phyloP scores from a whole-genome alignment of 37 sponge, comb jelly and placozoan species.

The Spongia lamella region DNA sequence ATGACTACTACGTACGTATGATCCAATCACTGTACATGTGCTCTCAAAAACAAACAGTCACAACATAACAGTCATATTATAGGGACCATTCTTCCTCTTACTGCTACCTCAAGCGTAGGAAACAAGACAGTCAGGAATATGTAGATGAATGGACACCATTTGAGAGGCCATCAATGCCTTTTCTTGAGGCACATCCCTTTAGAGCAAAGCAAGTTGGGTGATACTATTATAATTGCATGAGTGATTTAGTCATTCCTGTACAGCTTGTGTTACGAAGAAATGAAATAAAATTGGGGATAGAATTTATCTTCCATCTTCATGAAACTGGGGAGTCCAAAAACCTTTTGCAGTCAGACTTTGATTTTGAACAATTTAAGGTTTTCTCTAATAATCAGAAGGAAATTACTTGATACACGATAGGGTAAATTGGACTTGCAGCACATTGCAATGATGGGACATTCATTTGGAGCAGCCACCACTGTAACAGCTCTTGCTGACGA shows the following conservation, averaged over 20 bases:
- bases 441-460: conserved; percentile 61
- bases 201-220: too few species aligned
- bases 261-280: background rate
- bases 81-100: conserved; percentile 47
- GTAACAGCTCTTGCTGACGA: conserved; percentile 55
- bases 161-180: too few species aligned
- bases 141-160: too few species aligned
- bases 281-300: conserved; percentile 1
- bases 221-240: too few species aligned
- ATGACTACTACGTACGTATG: too few species aligned
- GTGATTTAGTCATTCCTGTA: too few species aligned
- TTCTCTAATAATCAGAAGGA: too few species aligned
- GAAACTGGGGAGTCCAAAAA: background rate
- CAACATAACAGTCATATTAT: too few species aligned
- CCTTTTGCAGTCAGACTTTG: background rate
- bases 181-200: too few species aligned
- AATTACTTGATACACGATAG: conserved; percentile 3
- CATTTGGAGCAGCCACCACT: conserved; percentile 65
- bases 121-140: background rate
- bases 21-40: too few species aligned
- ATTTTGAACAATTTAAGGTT: conserved; percentile 20
- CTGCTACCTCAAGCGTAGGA: background rate
- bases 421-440: conserved; percentile 34
- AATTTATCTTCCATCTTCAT: background rate
- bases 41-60: too few species aligned